Evolutionary conservation across 1,140 invertebrate species (phyloP), one percentile per base, ranked within the genome.

Genomic region (Drosophila jambulina): DNA sequence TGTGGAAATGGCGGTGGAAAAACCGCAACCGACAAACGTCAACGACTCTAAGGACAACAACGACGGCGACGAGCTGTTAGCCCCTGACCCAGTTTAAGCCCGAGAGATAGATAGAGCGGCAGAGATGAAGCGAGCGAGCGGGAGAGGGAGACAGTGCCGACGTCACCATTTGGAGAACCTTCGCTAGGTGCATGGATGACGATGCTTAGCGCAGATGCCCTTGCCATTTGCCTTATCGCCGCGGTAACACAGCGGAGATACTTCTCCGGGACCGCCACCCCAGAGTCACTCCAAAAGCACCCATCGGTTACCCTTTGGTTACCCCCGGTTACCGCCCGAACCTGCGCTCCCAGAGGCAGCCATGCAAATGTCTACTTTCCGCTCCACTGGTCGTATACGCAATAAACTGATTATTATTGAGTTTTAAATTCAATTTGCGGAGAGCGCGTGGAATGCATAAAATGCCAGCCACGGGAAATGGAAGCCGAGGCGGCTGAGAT

Each of bases 81-180:
- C 78, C 84, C 84, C 84, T 88, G 84, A 88, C 84, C 84, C 81
- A 88, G 84, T 90, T 88, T 70, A 82, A 69, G 42, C 17, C 27
- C 42, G 54, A 72, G 54, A 72, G 69, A 72, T 72, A 59, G 60
- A 77, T 71, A 49, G 56, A 68, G 54, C 48, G 36, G 17, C 42
- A 17, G 17, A 27, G 19, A 58, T 48, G 45, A 48, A 48, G 46
- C 23, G 46, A n/a, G 43, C 10, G 49, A 74, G 38, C 54, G 42
- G 3, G 25, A 36, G 19, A 61, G 34, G 67, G 40, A 58, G 38
- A 60, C 56, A 58, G 23, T 46, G 74, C 80, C 75, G 85, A 90
- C 85, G 85, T 90, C 85, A 90, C 61, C 49, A 82, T 43, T 82
- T 60, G 75, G 48, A 74, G 67, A 87, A 78, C 80, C 84, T 88